Percentiles rank a stretch among this genome's conserved stretches.
Conservation (phyloP, 2,888 invertebrate species). For the Steinernema scapterisci region DNA sequence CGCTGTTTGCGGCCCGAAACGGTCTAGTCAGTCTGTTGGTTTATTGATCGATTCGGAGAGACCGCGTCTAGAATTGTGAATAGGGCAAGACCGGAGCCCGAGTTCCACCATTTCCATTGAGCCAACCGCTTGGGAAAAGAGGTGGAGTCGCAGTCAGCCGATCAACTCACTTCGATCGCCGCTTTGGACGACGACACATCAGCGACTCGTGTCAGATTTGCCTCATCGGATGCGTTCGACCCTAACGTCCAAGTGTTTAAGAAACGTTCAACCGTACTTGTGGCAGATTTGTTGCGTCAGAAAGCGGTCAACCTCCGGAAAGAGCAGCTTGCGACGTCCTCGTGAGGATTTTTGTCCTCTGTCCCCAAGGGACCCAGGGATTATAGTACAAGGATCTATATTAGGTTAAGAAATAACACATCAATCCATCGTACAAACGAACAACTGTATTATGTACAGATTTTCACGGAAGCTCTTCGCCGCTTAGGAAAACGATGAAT, state of each 20-base stretch:
- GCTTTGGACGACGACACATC: background rate
- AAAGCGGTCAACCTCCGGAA: no score
- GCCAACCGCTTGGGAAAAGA: background rate
- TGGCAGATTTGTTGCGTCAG: no score
- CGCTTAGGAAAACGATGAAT: no score
- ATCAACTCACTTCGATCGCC: background rate
- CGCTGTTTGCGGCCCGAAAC: slow-evolving; percentile 21
- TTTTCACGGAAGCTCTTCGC: no score
- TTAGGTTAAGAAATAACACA: no score
- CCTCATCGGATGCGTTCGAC: background rate
- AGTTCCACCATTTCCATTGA: background rate
- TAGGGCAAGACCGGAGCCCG: background rate
- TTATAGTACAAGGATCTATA: no score
- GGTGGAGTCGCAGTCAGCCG: background rate
- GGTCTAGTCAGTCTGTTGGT: slow-evolving; percentile 17
- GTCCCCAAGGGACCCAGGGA: no score
- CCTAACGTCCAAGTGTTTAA: background rate
- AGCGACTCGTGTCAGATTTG: background rate
- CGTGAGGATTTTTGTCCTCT: no score
- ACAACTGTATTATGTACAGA: no score
- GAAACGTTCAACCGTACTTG: no score
- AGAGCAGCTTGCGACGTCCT: no score
- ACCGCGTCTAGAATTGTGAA: slow-evolving; percentile 4
- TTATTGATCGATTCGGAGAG: slow-evolving; percentile 27
- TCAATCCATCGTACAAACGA: no score